These are phyloP conservation scores for Hesperophylax magnus DNA, from an alignment of 1,140 invertebrate species.

Conservation along the genomic window DNA sequence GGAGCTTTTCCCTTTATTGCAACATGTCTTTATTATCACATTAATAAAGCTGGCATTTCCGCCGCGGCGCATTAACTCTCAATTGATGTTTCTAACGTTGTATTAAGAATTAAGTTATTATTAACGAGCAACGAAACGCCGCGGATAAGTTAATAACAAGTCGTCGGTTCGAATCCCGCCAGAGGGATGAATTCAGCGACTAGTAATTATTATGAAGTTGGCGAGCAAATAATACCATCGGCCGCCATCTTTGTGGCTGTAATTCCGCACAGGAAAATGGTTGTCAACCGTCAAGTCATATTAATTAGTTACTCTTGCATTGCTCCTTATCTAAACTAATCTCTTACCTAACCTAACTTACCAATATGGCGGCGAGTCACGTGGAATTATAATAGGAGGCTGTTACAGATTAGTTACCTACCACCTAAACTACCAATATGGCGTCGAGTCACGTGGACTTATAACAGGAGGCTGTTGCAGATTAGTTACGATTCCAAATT, in stretches of 20 bases:
- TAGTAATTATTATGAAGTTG: slow-evolving; percentile 1
- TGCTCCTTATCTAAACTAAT: too few relatives aligned
- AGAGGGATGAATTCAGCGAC: slow-evolving; percentile 4
- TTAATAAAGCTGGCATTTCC: too few relatives aligned
- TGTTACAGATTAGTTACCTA: too few relatives aligned
- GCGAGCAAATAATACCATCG: background rate
- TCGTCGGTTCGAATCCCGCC: background rate
- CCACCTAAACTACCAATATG: too few relatives aligned
- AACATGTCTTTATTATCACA: too few relatives aligned
- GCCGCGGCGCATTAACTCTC: background rate
- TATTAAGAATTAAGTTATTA: background rate
- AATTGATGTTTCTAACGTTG: slow-evolving; percentile 6
- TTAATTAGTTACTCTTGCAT: background rate
- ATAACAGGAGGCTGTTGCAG: too few relatives aligned
- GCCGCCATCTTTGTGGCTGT: slow-evolving; percentile 16
- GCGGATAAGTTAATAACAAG: slow-evolving; percentile 33
- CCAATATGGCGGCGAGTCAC: too few relatives aligned
- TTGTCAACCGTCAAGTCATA: background rate
- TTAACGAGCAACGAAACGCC: background rate
- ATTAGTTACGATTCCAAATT: too few relatives aligned
- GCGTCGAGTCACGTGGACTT: too few relatives aligned
- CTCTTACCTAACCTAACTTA: too few relatives aligned
- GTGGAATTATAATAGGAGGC: too few relatives aligned
- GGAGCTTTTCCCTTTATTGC: too few relatives aligned
- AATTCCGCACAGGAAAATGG: background rate